Evolutionary conservation across 2,888 invertebrate genomes (phyloP).

Genomic region (Scelioninae gen. 2): DNA sequence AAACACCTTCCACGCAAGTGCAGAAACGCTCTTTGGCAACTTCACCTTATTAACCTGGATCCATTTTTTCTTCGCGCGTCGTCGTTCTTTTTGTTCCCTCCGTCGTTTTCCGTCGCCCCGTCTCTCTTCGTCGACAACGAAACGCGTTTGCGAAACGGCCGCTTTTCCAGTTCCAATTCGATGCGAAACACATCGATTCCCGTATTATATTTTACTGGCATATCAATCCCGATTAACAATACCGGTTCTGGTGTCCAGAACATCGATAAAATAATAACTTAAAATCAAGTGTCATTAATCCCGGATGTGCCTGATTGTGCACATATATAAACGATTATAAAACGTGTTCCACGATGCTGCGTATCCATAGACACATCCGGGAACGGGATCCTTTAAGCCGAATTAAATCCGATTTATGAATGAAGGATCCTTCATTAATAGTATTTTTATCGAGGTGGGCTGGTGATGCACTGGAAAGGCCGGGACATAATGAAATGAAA

Average conservation of each 20-base stretch:
- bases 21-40: neutral
- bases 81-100: too few species aligned
- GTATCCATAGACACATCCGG: slow-evolving; percentile 14
- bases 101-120: too few species aligned
- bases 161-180: neutral
- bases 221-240: slow-evolving; percentile 34
- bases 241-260: slow-evolving; percentile 33
- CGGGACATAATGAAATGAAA: too few species aligned
- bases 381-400: slow-evolving; percentile 22
- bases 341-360: slow-evolving; percentile 18
- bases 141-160: neutral
- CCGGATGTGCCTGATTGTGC: slow-evolving; percentile 21
- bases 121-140: too few species aligned
- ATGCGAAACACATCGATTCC: slow-evolving; percentile 1
- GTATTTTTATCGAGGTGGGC: neutral
- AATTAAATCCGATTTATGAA: slow-evolving; percentile 19
- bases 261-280: slow-evolving; percentile 31
- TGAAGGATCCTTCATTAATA: neutral
- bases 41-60: neutral
- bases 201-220: slow-evolving; percentile 17
- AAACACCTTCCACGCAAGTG: neutral
- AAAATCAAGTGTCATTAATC: slow-evolving; percentile 30
- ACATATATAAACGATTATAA: slow-evolving; percentile 4
- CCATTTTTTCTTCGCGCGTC: neutral
- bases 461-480: too few species aligned